Evolutionary conservation across 1,140 invertebrate genomes (phyloP).

Genomic region (Drosophila santomea): DNA sequence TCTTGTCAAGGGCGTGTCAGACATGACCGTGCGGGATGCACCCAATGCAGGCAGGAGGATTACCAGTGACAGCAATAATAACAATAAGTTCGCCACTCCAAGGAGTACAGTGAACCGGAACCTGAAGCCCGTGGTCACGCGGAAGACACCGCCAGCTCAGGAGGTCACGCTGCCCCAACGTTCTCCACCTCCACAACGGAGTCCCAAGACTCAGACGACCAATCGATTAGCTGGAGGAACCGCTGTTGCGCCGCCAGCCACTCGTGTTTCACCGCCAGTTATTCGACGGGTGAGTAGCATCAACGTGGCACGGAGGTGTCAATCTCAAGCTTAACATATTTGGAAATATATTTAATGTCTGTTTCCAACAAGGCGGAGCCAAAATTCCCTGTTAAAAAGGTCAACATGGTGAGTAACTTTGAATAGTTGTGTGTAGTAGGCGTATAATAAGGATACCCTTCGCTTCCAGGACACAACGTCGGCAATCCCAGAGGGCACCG

Average conservation of each 20-base stretch:
- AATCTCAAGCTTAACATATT: not conserved
- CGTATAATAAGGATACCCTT: not conserved
- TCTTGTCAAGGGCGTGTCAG: slow-evolving; percentile 50
- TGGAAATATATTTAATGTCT: not conserved
- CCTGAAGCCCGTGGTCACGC: slow-evolving; percentile 58
- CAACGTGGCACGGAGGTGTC: not conserved
- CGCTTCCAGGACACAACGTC: not conserved
- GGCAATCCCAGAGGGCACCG: slow-evolving; percentile 74
- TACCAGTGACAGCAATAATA: slow-evolving; percentile 60
- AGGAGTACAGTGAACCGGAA: slow-evolving; percentile 34
- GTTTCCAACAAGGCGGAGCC: slow-evolving; percentile 21
- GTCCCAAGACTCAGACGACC: not conserved
- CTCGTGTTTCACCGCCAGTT: slow-evolving; percentile 8
- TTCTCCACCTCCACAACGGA: slow-evolving; percentile 9
- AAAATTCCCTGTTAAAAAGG: slow-evolving; percentile 63
- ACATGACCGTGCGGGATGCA: slow-evolving; percentile 48
- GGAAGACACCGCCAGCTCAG: slow-evolving; percentile 51
- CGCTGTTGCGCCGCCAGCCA: not conserved
- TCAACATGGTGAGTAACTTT: slow-evolving; percentile 48
- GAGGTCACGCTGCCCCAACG: not conserved
- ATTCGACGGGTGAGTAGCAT: slow-evolving; percentile 29
- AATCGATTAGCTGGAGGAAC: not conserved
- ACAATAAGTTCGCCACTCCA: slow-evolving; percentile 51
- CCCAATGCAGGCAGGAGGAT: slow-evolving; percentile 7
- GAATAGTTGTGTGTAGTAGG: fast-evolving